These are phyloP conservation scores for Lophius piscatorius DNA, from an alignment of 2,113 vertebrate genomes.

Conservation along the genomic window DNA sequence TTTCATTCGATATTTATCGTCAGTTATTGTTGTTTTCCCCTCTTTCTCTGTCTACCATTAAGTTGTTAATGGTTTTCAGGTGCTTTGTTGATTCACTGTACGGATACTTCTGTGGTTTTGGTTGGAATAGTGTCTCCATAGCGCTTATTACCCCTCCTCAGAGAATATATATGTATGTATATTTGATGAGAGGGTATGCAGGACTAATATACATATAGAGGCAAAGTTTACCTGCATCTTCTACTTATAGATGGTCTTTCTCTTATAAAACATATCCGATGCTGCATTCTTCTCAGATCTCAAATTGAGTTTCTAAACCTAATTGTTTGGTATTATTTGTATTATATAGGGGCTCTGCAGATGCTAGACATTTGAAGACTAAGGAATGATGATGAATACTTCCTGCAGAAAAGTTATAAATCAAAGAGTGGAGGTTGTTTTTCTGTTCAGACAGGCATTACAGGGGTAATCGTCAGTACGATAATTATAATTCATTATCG, in stretches of 20 bases:
- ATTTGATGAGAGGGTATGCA: neutral
- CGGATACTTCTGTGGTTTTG: conserved; percentile 18
- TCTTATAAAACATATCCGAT: neutral
- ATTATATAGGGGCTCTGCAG: conserved; percentile 37
- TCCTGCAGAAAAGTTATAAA: conserved; percentile 52
- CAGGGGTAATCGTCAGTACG: conserved; percentile 59
- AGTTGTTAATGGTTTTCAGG: conserved; percentile 71
- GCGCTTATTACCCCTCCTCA: conserved; percentile 10
- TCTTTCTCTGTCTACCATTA: conserved; percentile 61
- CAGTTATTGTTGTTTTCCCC: conserved; percentile 53
- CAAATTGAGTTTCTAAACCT: too few species aligned
- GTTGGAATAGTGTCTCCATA: conserved; percentile 1
- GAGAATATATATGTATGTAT: conserved; percentile 10
- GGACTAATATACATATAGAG: conserved; percentile 2
- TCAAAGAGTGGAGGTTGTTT: conserved; percentile 54
- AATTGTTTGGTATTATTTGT: too few species aligned
- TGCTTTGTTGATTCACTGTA: conserved; percentile 46
- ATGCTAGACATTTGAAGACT: conserved; percentile 37
- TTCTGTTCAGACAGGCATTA: conserved; percentile 47
- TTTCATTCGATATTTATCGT: conserved; percentile 73
- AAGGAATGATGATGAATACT: conserved; percentile 54
- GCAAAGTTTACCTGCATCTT: neutral
- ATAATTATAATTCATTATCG: conserved; percentile 71
- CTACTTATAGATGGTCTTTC: neutral
- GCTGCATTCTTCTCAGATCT: neutral